Base-by-base conservation (phyloP, 2,888 invertebrate genomes). In the Nineta flava region DNA sequence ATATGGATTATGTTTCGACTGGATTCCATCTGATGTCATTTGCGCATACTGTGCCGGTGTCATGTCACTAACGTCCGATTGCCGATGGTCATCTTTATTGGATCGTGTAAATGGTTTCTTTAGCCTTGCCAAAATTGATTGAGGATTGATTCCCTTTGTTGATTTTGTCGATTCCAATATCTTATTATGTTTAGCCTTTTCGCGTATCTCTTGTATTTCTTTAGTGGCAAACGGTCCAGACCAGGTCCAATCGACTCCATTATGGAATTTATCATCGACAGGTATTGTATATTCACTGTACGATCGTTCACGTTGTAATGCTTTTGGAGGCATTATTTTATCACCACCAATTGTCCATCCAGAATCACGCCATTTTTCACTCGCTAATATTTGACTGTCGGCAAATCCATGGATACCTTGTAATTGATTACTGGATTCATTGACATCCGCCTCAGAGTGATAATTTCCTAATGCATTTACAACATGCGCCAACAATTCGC, bases 401-500 rank as follows among this genome's bases (percentile, higher is more conserved):
- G 76, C 75, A 62, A 87, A 84, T 47, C 83, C 76, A 57, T 85
- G 74, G 43, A 82, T 70, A 1, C 79, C 78, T 56, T 69, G 73
- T 13, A 70, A 69, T 53, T 67, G 62, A 5, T 64, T 55, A 5
- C 57, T 57, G 2, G 55, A 52, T 35, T 61, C 59, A 46, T 48
- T 57, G 16, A 56, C 54, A 9, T 55, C 53, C 10, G 58, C 49
- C 9, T 57, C 56, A 5, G 55, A 48, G 49, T 67, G 66, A 9
- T 77, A 70, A 3, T 73, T 78, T 17, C 85, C 85, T 51, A 88
- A 65, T 10, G 87, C 84, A 57, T 83, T 81, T 0, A 87, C 86
- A 42, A 90, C 79, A 61, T 83, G 77, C 1, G 84, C 81, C 49
- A 88, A 62, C 2, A 90, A 62, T 60, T 86, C 84, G 6, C 81